Conservation (phyloP, 2,113 vertebrate species). For the Etia nguti region DNA sequence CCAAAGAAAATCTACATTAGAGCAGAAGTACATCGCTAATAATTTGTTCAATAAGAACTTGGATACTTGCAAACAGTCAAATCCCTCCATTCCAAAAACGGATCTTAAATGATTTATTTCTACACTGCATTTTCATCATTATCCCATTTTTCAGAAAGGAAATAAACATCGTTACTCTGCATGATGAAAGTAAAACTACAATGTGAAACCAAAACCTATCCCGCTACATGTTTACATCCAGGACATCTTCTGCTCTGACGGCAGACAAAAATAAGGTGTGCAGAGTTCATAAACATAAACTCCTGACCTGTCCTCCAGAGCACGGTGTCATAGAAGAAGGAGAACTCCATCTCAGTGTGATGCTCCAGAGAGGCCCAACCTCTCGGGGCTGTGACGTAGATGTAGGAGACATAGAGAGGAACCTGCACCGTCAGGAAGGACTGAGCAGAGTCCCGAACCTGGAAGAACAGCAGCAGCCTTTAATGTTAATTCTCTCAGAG, state of each 20-base stretch:
- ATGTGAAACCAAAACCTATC: rapidly evolving
- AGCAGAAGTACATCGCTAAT: not conserved
- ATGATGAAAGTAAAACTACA: not conserved
- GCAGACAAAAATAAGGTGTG: rapidly evolving
- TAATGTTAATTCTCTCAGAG: not conserved
- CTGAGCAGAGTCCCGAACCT: constrained; percentile 97
- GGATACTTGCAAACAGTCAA: rapidly evolving
- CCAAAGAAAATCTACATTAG: not conserved
- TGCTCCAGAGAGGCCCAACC: constrained; percentile 98
- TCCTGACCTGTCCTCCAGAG: constrained; percentile 91
- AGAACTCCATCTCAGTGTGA: constrained; percentile 99
- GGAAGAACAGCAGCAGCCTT: not conserved
- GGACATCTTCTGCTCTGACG: not conserved
- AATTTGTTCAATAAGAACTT: not conserved
- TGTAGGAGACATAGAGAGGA: constrained; percentile 94
- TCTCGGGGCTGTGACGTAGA: constrained; percentile 92
- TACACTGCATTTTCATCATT: not conserved
- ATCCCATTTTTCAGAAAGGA: not conserved
- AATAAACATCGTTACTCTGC: rapidly evolving
- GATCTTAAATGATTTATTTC: not conserved
- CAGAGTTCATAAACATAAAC: not conserved
- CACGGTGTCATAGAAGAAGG: constrained; percentile 97
- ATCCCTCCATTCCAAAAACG: not conserved
- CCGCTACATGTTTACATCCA: rapidly evolving
- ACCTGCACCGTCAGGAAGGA: constrained; percentile 96